These are phyloP conservation scores for Phalera bucephala DNA, from an alignment of 2,888 invertebrate genomes.

Conservation along the genomic window DNA sequence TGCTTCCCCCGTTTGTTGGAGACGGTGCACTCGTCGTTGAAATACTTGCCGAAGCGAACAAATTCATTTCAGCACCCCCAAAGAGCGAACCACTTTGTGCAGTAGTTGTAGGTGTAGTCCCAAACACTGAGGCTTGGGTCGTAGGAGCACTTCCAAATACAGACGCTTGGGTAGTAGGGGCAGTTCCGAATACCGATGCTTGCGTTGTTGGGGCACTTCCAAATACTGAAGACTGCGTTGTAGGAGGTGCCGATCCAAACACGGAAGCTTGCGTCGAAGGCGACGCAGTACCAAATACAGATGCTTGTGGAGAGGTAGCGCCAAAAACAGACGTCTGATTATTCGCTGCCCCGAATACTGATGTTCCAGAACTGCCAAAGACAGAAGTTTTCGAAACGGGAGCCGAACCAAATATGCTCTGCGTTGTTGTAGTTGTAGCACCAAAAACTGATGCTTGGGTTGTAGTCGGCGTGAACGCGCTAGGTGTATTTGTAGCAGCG, in stretches of 20 bases:
- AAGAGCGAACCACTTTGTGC: constrained; percentile 56
- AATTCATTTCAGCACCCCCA: constrained; percentile 52
- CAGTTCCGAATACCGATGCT: constrained; percentile 25
- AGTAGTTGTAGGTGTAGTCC: constrained; percentile 46
- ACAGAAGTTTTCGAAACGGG: not conserved
- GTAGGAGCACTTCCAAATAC: constrained; percentile 31
- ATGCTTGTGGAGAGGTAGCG: constrained; percentile 30
- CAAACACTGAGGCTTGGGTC: constrained; percentile 44
- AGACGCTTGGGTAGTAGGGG: constrained; percentile 23
- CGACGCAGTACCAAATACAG: constrained; percentile 40
- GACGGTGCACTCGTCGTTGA: constrained; percentile 64
- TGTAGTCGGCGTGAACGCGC: constrained; percentile 7
- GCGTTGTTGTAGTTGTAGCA: constrained; percentile 19
- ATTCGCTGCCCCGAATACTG: constrained; percentile 19
- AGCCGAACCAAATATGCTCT: constrained; percentile 10
- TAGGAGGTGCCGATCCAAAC: constrained; percentile 35
- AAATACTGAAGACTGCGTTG: constrained; percentile 45
- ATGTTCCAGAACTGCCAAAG: constrained; percentile 1
- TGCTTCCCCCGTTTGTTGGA: constrained; percentile 53
- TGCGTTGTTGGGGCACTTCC: constrained; percentile 33
- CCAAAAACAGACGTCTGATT: constrained; percentile 47
- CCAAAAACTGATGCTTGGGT: constrained; percentile 35
- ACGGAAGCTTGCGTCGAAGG: constrained; percentile 39
- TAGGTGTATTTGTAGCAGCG: constrained; percentile 16
- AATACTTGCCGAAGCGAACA: constrained; percentile 73